Base-by-base conservation (phyloP, 2,888 invertebrate species). In the Seladonia tumulorum region DNA sequence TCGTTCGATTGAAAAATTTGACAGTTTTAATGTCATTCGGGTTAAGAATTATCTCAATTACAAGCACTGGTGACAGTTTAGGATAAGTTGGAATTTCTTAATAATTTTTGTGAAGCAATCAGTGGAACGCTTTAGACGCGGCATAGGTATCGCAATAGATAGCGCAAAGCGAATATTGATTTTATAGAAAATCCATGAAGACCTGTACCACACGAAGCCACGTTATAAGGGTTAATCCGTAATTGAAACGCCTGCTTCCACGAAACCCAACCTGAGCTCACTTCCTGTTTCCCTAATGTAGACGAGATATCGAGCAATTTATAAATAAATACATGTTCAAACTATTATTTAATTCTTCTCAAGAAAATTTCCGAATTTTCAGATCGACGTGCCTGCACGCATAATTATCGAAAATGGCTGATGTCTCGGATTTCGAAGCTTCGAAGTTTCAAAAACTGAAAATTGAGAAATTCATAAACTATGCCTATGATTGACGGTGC, bases 161-260 rank as follows among this genome's bases (percentile, higher is more conserved):
- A 29, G 12, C 35, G 42, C 14, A 25, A 68, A 29, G 39, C 3
- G 49, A 68, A 68, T 14, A 68, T 80, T 45, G 82, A 66, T 80
- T 82, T 57, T 79, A 35, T 74, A n/a, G 68, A 66, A 79, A 74
- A 66, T 39, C 53, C 53, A 8, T 22, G 45, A 49, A 76, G 76
- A 76, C 76, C 76, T n/a, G 73, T n/a, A 45, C 25, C 35, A 47
- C 29, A 45, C 63, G 60, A 76, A 39, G 63, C 63, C 76, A 45
- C 29, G 35, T 29, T 66, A 66, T 68, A 74, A 79, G 73, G 76
- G 57, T 47, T 68, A 68, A 68, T 57, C 73, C 35, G 35, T 68
- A 79, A 82, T 82, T 73, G 66, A 18, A 66, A 68, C 73, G 57
- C 53, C 29, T 47, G 68, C 42, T 35, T 60, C n/a, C 16, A 68